phyloP scores from a whole-genome alignment of 2,888 invertebrate species.

The Pammene fasciana region DNA sequence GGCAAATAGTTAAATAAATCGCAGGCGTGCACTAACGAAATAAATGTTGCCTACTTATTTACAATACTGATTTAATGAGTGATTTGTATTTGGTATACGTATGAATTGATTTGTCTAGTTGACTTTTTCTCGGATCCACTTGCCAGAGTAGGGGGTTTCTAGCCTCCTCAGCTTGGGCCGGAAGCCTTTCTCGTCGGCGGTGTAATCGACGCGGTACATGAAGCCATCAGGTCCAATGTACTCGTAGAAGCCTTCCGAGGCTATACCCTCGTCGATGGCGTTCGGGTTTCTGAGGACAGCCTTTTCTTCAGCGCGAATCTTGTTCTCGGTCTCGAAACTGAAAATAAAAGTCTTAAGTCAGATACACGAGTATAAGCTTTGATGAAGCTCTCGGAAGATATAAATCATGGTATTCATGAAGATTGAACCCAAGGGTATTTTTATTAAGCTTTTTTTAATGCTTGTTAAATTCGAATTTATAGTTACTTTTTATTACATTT shows the following conservation, averaged over 20 bases:
- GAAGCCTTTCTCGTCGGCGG: conserved; percentile 81
- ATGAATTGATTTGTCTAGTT: conserved; percentile 55
- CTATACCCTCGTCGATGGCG: conserved; percentile 77
- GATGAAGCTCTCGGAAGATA: conserved; percentile 11
- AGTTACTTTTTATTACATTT: conserved; percentile 24
- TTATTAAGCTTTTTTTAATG: conserved; percentile 24
- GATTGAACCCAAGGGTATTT: conserved; percentile 19
- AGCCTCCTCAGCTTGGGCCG: conserved; percentile 74
- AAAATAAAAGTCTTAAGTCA: conserved; percentile 1
- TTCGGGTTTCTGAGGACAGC: conserved; percentile 79
- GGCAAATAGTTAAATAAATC: conserved; percentile 53
- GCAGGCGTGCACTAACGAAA: conserved; percentile 43
- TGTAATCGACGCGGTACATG: conserved; percentile 80
- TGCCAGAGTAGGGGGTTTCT: conserved; percentile 78
- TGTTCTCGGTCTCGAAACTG: conserved; percentile 82
- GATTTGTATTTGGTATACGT: conserved; percentile 44
- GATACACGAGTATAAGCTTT: neutral
- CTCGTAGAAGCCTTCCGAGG: conserved; percentile 79
- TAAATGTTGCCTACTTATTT: conserved; percentile 58
- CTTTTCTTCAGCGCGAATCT: conserved; percentile 80
- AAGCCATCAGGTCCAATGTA: conserved; percentile 82
- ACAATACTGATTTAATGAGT: conserved; percentile 70
- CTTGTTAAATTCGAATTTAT: conserved; percentile 28
- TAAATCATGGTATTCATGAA: conserved; percentile 20
- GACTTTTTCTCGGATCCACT: conserved; percentile 77